These are phyloP conservation scores for Botia almorhae DNA, from an alignment of 2,797 vertebrate genomes.

Conservation along the genomic window DNA sequence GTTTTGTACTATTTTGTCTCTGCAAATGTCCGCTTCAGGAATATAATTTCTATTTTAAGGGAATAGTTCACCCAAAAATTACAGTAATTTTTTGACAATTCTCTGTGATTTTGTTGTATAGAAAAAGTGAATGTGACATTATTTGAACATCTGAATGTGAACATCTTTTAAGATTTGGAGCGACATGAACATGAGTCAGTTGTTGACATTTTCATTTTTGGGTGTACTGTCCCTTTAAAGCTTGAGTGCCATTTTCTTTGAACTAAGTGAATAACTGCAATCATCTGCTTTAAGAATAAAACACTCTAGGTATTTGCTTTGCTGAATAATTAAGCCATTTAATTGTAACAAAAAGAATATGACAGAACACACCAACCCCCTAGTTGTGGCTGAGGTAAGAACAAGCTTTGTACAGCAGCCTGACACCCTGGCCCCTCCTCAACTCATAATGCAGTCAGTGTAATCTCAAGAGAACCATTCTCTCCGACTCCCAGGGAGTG, in stretches of 20 bases:
- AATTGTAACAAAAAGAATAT: neutral
- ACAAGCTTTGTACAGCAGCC: constrained; percentile 49
- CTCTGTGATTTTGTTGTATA: too few species aligned
- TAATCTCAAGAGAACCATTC: constrained; percentile 70
- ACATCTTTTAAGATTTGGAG: too few species aligned
- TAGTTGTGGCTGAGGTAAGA: neutral
- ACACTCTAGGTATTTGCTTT: neutral
- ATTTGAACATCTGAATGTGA: too few species aligned
- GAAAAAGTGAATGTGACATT: too few species aligned
- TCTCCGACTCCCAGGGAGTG: constrained; percentile 89
- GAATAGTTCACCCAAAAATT: too few species aligned
- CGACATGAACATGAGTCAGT: too few species aligned
- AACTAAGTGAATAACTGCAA: too few species aligned
- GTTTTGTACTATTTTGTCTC: too few species aligned
- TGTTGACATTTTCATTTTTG: neutral
- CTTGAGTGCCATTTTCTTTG: too few species aligned
- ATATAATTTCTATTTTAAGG: neutral
- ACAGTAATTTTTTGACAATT: too few species aligned
- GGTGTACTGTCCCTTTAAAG: neutral
- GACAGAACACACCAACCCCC: neutral
- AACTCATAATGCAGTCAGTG: constrained; percentile 66
- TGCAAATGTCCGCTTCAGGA: neutral
- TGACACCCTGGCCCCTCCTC: constrained; percentile 61
- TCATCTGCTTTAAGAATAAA: neutral
- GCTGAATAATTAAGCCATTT: neutral